Conservation (phyloP, 2,888 invertebrate genomes). For the Mystacides longicornis region DNA sequence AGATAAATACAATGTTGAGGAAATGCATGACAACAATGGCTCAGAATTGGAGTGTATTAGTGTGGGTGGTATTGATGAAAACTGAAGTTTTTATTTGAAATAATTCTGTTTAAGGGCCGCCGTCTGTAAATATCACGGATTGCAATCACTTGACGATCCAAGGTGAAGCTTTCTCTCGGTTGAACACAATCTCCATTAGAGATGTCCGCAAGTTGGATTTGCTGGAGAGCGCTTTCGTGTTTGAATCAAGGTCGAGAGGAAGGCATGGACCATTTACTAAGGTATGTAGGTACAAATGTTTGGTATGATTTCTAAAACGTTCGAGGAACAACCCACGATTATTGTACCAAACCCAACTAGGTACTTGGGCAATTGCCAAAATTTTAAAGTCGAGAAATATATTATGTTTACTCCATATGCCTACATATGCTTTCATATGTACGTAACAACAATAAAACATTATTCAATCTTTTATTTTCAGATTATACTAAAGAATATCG, state of each 20-base stretch:
- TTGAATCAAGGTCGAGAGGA: slow-evolving; percentile 52
- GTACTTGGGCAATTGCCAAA: background rate
- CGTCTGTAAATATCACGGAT: slow-evolving; percentile 52
- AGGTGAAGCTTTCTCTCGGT: slow-evolving; percentile 58
- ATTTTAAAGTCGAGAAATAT: too few relatives aligned
- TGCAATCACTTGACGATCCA: slow-evolving; percentile 54
- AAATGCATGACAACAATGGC: too few relatives aligned
- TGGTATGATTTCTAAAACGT: background rate
- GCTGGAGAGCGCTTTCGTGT: slow-evolving; percentile 54
- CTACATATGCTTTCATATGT: too few relatives aligned
- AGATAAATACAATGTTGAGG: too few relatives aligned
- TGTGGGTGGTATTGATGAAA: too few relatives aligned
- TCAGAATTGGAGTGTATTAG: too few relatives aligned
- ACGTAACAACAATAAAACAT: too few relatives aligned
- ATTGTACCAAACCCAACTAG: background rate
- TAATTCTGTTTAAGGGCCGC: slow-evolving; percentile 55
- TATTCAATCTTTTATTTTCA: slow-evolving; percentile 4
- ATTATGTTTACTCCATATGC: too few relatives aligned
- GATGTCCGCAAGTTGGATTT: slow-evolving; percentile 52
- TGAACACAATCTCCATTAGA: slow-evolving; percentile 51
- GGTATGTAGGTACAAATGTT: slow-evolving; percentile 3
- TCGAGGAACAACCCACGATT: background rate
- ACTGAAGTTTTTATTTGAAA: too few relatives aligned
- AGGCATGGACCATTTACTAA: slow-evolving; percentile 52
- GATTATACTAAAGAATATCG: slow-evolving; percentile 19